A percentile compares a stretch with the other conserved stretches of the same genome.
These are phyloP conservation scores for Herminia tarsipennalis DNA, from an alignment of 2,888 invertebrate genomes.

Conservation along the genomic window DNA sequence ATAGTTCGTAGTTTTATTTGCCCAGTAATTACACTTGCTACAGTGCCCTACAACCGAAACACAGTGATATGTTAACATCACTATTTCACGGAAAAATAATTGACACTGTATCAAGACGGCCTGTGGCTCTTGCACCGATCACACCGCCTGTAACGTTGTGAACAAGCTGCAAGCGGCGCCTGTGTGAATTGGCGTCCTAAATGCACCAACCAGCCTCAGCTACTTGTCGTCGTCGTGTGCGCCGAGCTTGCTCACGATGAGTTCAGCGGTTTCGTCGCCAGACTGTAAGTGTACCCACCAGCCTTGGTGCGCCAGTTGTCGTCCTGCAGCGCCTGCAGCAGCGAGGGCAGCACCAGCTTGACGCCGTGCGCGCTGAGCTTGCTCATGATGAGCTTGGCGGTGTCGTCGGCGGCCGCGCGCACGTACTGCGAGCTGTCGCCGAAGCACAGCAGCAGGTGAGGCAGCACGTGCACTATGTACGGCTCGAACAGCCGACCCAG, in stretches of 20 bases:
- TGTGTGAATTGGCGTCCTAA: conserved; percentile 99
- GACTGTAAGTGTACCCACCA: conserved; percentile 90
- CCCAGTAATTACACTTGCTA: no score
- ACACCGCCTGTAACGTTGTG: no score
- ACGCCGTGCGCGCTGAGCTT: conserved; percentile 98
- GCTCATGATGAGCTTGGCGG: conserved; percentile 97
- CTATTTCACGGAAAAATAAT: no score
- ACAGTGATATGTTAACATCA: no score
- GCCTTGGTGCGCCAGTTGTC: conserved; percentile 99
- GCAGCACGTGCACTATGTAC: conserved; percentile 98
- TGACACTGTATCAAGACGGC: no score
- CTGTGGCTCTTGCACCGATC: no score
- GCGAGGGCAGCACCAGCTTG: conserved; percentile 97
- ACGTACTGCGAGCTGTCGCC: conserved; percentile 98
- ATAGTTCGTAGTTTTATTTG: no score
- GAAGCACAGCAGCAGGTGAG: conserved; percentile 97
- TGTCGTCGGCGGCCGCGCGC: conserved; percentile 97
- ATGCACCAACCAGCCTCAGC: conserved; percentile 95
- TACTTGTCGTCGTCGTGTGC: conserved; percentile 99
- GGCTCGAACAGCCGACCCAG: conserved; percentile 99
- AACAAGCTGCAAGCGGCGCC: no score
- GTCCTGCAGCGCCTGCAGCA: conserved; percentile 96
- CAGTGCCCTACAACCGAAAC: no score
- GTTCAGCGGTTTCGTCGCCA: conserved; percentile 98
- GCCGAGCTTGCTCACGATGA: conserved; percentile 97